Percentiles rank a stretch among this genome's conserved stretches.
phyloP scores from a whole-genome alignment of 2,113 vertebrate genomes.

The Trogon surrucura region DNA sequence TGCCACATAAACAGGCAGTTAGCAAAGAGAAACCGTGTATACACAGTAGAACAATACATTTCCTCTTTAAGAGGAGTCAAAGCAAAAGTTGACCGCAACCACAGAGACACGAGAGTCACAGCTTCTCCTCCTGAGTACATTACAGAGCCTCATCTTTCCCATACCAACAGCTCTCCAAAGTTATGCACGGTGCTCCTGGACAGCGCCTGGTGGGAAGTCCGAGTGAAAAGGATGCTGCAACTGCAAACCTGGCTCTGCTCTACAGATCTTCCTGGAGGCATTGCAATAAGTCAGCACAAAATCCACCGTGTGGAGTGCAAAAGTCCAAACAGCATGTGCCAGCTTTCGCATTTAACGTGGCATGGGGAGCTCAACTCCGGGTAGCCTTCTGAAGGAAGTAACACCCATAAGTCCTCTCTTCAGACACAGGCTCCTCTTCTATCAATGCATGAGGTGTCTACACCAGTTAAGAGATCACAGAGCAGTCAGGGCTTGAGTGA shows the following conservation, averaged over 20 bases:
- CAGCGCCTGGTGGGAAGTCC: neutral
- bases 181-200: neutral
- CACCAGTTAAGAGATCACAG: neutral
- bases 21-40: neutral
- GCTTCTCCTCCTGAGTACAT: rapidly evolving
- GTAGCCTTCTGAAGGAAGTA: neutral
- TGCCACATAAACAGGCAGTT: slow-evolving; percentile 31
- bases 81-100: neutral
- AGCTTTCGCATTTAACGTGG: neutral
- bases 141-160: neutral
- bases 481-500: neutral
- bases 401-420: neutral
- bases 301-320: neutral
- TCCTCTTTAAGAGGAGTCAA: neutral
- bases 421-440: neutral
- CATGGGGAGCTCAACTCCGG: neutral
- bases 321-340: neutral
- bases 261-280: neutral
- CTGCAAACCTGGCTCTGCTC: neutral
- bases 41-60: neutral
- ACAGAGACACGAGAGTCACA: neutral
- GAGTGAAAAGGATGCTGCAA: neutral
- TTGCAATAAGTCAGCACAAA: neutral
- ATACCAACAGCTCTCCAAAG: neutral
- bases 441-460: neutral